Base-by-base conservation (phyloP, 1,140 invertebrate species). In the Panagrolaimus sp. region DNA sequence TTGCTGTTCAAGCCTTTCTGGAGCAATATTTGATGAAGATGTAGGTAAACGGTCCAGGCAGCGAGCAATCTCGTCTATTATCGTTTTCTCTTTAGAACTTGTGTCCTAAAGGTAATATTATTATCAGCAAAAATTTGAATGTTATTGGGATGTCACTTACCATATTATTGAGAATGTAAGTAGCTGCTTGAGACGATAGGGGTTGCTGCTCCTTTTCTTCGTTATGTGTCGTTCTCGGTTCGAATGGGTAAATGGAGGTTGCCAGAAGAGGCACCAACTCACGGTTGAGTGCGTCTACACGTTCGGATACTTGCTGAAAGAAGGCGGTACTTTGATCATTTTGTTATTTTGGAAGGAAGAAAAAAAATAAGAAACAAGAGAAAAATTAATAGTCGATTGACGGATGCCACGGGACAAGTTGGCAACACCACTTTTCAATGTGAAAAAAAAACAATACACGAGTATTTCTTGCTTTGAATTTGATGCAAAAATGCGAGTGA, bases 281-380 rank as follows among this genome's bases (percentile, higher is more conserved):
- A 25, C 51, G 51, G 20, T 57, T 27, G 51, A 57, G 51, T 27
- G 20, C 27, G 51, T 20, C 51, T 20, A 57, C 27, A 27, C 51
- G 51, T 57, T 57, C 51, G 20, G 51, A 57, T 25, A 57, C 51
- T 57, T 57, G 51, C 51, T 57, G 51, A 57, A 57, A 57, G 51
- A 57, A 57, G 51, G 51, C 51, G 51, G 51, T 20, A 11, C 51
- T 38, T 38, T 38, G 31, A 38, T 38, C 31, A 38, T 38, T 38
- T 38, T 38, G 31, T 38, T 7, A 38, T 38, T 38, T 38, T 38
- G 31, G 31, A 38, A 38, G 31, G 31, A 38, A 38, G 31, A 7
- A 38, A 38, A 38, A 7, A 38, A 38, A 38, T 38, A 38, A 38
- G 31, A 38, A 38, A 38, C 31, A 38, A 38, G 31, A 7, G 31